Percentiles rank a stretch among this genome's conserved stretches.
Conservation (phyloP, 1,140 invertebrate genomes). For the Potamilus streckersoni region DNA sequence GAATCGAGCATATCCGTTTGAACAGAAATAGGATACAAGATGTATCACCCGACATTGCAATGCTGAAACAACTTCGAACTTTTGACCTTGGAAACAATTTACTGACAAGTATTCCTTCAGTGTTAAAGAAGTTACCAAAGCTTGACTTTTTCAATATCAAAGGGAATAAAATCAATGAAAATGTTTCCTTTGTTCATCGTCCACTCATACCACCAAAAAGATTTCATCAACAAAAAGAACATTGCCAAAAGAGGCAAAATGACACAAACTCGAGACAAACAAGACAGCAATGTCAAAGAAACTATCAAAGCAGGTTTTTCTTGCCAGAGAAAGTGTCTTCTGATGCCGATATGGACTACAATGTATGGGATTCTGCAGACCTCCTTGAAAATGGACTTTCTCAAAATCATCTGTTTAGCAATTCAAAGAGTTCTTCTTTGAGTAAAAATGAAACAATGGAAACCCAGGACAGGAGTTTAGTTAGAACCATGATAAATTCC, state of each 20-base stretch:
- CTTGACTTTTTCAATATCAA: slow-evolving; percentile 57
- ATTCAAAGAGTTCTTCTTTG: slow-evolving; percentile 28
- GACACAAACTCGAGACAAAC: background rate
- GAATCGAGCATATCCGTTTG: slow-evolving; percentile 50
- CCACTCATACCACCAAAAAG: too few species aligned
- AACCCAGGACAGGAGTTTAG: slow-evolving; percentile 1
- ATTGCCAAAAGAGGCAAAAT: background rate
- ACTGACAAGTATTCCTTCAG: slow-evolving; percentile 50
- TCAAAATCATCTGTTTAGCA: slow-evolving; percentile 29
- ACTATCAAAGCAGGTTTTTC: slow-evolving; percentile 4
- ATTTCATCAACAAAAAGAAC: slow-evolving; percentile 13
- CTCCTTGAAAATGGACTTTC: slow-evolving; percentile 45
- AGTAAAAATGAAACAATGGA: background rate
- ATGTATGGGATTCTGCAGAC: slow-evolving; percentile 32
- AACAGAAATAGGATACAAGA: slow-evolving; percentile 53
- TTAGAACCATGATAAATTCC: background rate
- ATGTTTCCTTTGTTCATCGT: background rate
- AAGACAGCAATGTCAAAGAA: slow-evolving; percentile 6
- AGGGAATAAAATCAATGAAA: slow-evolving; percentile 45
- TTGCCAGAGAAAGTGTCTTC: background rate
- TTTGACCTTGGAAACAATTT: slow-evolving; percentile 60
- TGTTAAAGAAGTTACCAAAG: slow-evolving; percentile 48
- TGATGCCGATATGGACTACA: slow-evolving; percentile 5
- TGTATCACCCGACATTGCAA: slow-evolving; percentile 53
- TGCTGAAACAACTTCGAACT: slow-evolving; percentile 51